These are phyloP conservation scores for Magallana nippona DNA, from an alignment of 2,888 invertebrate species.

Conservation along the genomic window DNA sequence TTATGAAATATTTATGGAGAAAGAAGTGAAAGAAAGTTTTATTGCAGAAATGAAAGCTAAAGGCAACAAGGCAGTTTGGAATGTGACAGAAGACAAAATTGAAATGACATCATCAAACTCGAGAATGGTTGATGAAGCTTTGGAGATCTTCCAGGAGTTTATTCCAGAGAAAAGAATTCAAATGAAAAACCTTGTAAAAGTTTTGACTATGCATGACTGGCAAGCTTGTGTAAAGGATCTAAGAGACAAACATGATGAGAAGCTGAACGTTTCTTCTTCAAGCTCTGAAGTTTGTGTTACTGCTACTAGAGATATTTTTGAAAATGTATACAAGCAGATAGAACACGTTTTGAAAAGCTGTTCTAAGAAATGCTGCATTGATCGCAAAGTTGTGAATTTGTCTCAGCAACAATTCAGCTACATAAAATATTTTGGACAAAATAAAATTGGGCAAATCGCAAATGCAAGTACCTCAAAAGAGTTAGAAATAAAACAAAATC, in stretches of 20 bases:
- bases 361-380: conserved; percentile 17
- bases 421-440: conserved; percentile 9
- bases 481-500: conserved; percentile 30
- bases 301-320: conserved; percentile 42
- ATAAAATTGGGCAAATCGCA: conserved; percentile 34
- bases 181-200: conserved; percentile 10
- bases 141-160: conserved; percentile 22
- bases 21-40: conserved; percentile 15
- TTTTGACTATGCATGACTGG: conserved; percentile 39
- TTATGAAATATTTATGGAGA: conserved; percentile 30
- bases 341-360: conserved; percentile 39
- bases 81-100: conserved; percentile 24
- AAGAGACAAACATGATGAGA: conserved; percentile 14
- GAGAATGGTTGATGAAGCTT: conserved; percentile 31
- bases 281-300: conserved; percentile 29
- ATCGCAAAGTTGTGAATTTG: conserved; percentile 9
- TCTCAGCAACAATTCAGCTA: conserved; percentile 26
- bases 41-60: conserved; percentile 30
- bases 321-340: conserved; percentile 4
- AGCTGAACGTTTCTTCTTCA: background rate
- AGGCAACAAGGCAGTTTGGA: conserved; percentile 39
- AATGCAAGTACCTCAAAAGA: background rate
- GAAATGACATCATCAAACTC: conserved; percentile 39
- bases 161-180: conserved; percentile 41
- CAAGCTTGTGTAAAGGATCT: conserved; percentile 2